Evolutionary conservation across 1,140 invertebrate species (phyloP).

Genomic region (Polypedilum pembai): DNA sequence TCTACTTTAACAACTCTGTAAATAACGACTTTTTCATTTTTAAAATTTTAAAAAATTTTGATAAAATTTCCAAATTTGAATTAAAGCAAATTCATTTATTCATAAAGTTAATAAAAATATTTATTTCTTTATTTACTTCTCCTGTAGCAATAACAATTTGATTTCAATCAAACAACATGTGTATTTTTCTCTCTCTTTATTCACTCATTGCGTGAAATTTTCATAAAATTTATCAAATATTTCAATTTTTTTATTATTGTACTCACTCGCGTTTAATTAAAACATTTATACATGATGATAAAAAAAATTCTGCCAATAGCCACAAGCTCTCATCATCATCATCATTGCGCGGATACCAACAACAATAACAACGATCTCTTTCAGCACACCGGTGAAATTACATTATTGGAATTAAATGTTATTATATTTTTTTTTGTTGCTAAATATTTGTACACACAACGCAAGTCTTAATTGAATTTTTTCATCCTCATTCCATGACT

Average conservation of each 20-base stretch:
- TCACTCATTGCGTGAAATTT: no score
- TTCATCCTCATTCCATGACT: neutral
- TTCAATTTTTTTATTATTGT: slow-evolving; percentile 8
- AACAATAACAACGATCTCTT: neutral
- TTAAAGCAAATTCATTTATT: no score
- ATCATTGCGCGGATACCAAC: neutral
- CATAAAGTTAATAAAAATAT: no score
- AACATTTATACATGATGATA: neutral
- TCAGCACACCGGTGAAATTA: neutral
- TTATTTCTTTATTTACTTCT: no score
- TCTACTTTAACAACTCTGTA: no score
- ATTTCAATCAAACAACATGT: no score
- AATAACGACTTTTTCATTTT: no score
- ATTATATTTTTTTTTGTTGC: neutral
- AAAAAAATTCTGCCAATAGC: slow-evolving; percentile 1
- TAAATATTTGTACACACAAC: slow-evolving; percentile 19
- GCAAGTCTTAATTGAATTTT: slow-evolving; percentile 23
- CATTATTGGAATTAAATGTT: slow-evolving; percentile 25
- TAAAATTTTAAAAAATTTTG: no score
- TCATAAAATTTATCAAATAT: neutral
- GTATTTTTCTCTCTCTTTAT: no score
- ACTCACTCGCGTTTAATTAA: neutral
- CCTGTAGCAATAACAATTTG: no score
- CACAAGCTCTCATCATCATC: slow-evolving; percentile 10
- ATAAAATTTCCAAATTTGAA: no score